Evolutionary conservation across 1,140 invertebrate genomes (phyloP), one percentile per base, ranked within the genome.

Genomic region (Calosoma granatense): DNA sequence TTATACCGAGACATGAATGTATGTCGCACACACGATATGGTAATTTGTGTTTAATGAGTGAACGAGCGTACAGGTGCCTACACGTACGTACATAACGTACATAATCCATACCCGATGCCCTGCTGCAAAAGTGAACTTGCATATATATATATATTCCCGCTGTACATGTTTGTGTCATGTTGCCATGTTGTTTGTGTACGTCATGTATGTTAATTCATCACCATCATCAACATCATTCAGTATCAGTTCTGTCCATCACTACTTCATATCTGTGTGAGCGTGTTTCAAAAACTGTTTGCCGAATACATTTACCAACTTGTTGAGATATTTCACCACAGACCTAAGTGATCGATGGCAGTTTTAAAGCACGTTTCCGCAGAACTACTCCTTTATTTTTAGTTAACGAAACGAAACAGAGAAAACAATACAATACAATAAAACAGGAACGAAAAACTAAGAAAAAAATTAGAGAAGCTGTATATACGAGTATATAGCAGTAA

Each of bases 81-180:
- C n/a, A n/a, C n/a, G n/a, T n/a, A n/a, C n/a, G n/a, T n/a, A n/a
- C n/a, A n/a, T n/a, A n/a, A n/a, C n/a, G n/a, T n/a, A n/a, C n/a
- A n/a, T n/a, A n/a, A n/a, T n/a, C n/a, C n/a, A n/a, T n/a, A n/a
- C n/a, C n/a, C n/a, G n/a, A 47, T 12, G 15, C 17, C 41, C 41
- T 47, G 41, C 41, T 47, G 15, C 41, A 47, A 47, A 47, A 12
- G 41, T 47, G 41, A 47, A 47, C 41, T 9, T 47, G 41, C 41
- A 47, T 47, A 47, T 4, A 47, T 11, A 9, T n/a, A n/a, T n/a
- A n/a, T n/a, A 9, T 47, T 9, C 41, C 15, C 26, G 26, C 41
- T 47, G 41, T 47, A 47, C 41, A 47, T 47, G 41, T 47, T 47
- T 47, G 41, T 47, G 41, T 47, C 17, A 47, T 47, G 41, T 47